These are phyloP conservation scores for Platorchestia sp. DNA, from an alignment of 1,140 invertebrate species.

Conservation along the genomic window DNA sequence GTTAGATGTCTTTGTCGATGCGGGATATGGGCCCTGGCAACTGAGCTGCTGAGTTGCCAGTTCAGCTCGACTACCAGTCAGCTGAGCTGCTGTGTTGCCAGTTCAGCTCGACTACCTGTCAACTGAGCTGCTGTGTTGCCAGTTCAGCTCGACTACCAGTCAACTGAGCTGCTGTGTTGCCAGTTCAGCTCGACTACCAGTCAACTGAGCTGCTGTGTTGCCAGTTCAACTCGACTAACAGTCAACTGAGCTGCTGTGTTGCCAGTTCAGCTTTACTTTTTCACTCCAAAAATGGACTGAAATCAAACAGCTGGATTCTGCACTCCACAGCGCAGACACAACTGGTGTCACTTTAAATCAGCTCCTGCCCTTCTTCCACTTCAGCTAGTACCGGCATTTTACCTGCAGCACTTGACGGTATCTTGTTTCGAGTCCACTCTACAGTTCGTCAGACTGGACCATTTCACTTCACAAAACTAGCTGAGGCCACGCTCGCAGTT, in stretches of 20 bases:
- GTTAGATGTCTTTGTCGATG: too few species aligned
- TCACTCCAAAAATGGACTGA: background rate
- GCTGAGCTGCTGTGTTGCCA: too few species aligned
- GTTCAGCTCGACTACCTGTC: too few species aligned
- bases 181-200: background rate
- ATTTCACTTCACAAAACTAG: background rate
- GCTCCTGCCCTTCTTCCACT: background rate
- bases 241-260: too few species aligned
- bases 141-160: background rate
- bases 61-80: too few species aligned
- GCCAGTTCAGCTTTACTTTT: too few species aligned
- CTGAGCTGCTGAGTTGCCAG: too few species aligned
- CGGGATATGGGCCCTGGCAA: too few species aligned
- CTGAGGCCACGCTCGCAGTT: too few species aligned
- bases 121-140: too few species aligned
- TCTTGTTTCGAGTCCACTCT: background rate
- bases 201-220: too few species aligned
- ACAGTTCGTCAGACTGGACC: background rate
- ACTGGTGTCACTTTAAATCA: background rate
- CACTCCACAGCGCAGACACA: background rate
- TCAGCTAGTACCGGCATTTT: background rate
- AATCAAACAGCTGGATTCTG: background rate
- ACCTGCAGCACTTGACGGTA: background rate
- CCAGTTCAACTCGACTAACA: too few species aligned
- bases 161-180: background rate